Percentiles rank a stretch among this genome's conserved stretches.
Conservation (phyloP, 2,113 vertebrate genomes). For the Nothocercus julius region DNA sequence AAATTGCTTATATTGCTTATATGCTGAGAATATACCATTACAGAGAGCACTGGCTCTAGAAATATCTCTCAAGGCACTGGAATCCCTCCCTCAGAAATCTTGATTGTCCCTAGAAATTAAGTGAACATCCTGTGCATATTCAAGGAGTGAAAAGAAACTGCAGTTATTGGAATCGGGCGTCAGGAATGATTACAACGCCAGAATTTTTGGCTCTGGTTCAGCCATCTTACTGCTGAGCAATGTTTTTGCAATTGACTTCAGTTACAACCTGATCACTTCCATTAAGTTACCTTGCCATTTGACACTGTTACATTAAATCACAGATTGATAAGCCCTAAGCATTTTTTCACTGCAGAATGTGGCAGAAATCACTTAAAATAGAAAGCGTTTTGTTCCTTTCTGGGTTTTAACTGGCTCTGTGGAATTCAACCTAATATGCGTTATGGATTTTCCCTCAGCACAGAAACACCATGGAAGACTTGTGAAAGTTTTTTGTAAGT, state of each 20-base stretch:
- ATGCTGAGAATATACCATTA: neutral
- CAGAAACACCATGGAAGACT: neutral
- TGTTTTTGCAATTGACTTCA: conserved; percentile 2
- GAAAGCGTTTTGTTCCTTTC: neutral
- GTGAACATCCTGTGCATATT: neutral
- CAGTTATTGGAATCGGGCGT: neutral
- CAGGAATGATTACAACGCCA: neutral
- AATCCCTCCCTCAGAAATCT: neutral
- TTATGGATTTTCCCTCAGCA: neutral
- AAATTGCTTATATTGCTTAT: neutral
- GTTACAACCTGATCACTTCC: neutral
- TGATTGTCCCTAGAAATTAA: neutral
- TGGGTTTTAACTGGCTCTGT: neutral
- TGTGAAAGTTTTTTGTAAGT: neutral
- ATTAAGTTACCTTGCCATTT: neutral
- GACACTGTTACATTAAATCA: neutral
- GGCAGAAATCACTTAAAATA: conserved; percentile 25
- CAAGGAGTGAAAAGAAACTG: neutral
- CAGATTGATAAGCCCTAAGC: neutral
- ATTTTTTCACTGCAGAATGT: conserved; percentile 35
- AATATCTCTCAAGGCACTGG: neutral
- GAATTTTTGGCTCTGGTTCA: neutral
- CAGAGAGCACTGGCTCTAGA: neutral
- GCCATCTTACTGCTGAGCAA: neutral
- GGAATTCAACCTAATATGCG: neutral